A percentile compares a stretch with the other conserved stretches of the same genome.
Conservation (phyloP, 2,113 vertebrate genomes). For the Paradisaea rubra region DNA sequence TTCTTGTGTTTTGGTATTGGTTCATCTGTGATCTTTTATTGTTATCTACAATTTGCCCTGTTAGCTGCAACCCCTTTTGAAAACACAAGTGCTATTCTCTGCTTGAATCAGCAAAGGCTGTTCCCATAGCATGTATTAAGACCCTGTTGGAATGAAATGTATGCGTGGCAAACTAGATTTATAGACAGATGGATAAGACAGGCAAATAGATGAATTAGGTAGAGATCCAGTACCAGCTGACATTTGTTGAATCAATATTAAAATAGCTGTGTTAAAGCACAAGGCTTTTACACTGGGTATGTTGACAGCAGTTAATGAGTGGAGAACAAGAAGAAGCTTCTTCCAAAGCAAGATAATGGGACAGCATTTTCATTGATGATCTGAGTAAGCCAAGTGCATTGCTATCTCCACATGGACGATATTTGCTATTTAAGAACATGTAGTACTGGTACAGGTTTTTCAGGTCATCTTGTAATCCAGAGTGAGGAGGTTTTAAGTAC, state of each 20-base stretch:
- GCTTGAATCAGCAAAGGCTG: neutral
- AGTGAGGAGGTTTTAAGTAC: neutral
- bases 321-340: neutral
- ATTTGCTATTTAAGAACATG: neutral
- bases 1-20: neutral
- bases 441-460: neutral
- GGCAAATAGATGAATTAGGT: neutral
- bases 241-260: slow-evolving; percentile 3
- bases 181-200: slow-evolving; percentile 9
- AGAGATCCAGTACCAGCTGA: neutral
- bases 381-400: neutral
- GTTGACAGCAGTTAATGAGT: neutral
- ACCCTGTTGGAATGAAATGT: neutral
- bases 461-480: neutral
- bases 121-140: neutral
- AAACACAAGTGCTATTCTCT: neutral
- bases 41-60: neutral
- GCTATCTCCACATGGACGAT: neutral
- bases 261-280: slow-evolving; percentile 3
- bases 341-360: neutral
- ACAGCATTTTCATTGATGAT: neutral
- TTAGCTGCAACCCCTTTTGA: neutral
- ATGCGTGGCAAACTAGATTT: neutral
- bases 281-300: neutral
- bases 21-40: neutral